Percentiles rank a stretch among this genome's conserved stretches.
Evolutionary conservation across 2,113 vertebrate species (phyloP).

Genomic region (Hemibagrus wyckioides): DNA sequence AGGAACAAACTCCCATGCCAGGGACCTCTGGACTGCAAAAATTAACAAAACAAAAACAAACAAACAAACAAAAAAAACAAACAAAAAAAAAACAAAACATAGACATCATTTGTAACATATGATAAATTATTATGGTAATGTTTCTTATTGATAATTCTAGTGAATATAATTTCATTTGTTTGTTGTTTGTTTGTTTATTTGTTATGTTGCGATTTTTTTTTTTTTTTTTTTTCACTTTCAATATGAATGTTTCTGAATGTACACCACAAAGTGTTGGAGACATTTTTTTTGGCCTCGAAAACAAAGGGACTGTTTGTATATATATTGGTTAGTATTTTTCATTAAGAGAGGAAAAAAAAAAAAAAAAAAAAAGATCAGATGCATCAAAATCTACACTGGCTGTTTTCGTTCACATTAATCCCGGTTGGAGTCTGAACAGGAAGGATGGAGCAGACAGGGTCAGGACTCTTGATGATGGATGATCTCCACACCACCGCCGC

Average conservation of each 20-base stretch:
- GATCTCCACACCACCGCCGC: neutral
- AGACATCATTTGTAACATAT: constrained; percentile 87
- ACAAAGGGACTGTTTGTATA: constrained; percentile 58
- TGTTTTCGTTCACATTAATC: constrained; percentile 72
- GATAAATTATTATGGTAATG: constrained; percentile 82
- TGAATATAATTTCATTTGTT: constrained; percentile 65
- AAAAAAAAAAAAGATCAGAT: constrained; percentile 67
- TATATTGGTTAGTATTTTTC: constrained; percentile 57
- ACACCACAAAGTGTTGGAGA: constrained; percentile 69
- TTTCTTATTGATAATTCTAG: constrained; percentile 85
- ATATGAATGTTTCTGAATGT: constrained; percentile 78
- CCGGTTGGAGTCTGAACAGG: constrained; percentile 69
- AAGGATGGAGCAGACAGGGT: constrained; percentile 37
- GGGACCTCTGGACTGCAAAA: constrained; percentile 74
- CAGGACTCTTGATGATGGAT: constrained; percentile 20
- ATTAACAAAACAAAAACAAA: neutral
- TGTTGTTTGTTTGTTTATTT: constrained; percentile 48
- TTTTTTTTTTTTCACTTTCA: constrained; percentile 65
- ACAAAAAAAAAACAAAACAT: constrained; percentile 53
- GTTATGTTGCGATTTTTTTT: constrained; percentile 52
- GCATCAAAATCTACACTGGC: constrained; percentile 72
- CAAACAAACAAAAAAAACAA: constrained; percentile 44
- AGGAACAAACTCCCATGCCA: constrained; percentile 71
- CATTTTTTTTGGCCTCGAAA: constrained; percentile 59
- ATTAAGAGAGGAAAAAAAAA: no score